Conservation (phyloP, 2,797 vertebrate species). For the Danio tinwini region DNA sequence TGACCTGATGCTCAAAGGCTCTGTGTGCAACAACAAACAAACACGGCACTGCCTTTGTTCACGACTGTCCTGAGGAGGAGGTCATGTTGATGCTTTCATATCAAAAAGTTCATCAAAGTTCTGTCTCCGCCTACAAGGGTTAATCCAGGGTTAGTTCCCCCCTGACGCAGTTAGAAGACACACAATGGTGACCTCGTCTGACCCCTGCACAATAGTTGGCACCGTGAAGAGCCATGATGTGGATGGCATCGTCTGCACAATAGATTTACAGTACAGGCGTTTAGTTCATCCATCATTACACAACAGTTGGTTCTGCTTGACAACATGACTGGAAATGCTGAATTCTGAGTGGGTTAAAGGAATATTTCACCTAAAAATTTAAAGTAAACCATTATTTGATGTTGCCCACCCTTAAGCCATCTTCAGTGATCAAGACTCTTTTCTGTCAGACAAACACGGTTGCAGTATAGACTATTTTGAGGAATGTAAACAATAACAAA, state of each 20-base stretch:
- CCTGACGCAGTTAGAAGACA: slow-evolving; percentile 54
- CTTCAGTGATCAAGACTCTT: no score
- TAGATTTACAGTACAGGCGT: slow-evolving; percentile 23
- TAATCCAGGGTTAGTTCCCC: slow-evolving; percentile 36
- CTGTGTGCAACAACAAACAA: slow-evolving; percentile 10
- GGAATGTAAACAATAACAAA: no score
- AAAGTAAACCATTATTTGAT: no score
- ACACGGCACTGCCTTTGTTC: slow-evolving; percentile 7
- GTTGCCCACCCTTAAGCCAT: no score
- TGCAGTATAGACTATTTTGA: no score
- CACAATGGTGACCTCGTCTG: slow-evolving; percentile 58
- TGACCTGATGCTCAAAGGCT: slow-evolving; percentile 21
- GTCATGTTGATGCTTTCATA: slow-evolving; percentile 33
- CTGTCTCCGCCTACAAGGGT: slow-evolving; percentile 1
- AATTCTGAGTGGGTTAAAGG: no score
- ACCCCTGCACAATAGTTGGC: slow-evolving; percentile 63
- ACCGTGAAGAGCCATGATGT: slow-evolving; percentile 39
- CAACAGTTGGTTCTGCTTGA: neutral
- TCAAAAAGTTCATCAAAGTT: slow-evolving; percentile 5
- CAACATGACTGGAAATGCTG: neutral
- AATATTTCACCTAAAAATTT: no score
- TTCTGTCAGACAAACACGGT: no score
- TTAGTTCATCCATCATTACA: neutral
- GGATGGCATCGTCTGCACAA: neutral
- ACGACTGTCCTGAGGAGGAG: slow-evolving; percentile 13